phyloP scores from a whole-genome alignment of 1,140 invertebrate genomes.

The Phortica variegata region DNA sequence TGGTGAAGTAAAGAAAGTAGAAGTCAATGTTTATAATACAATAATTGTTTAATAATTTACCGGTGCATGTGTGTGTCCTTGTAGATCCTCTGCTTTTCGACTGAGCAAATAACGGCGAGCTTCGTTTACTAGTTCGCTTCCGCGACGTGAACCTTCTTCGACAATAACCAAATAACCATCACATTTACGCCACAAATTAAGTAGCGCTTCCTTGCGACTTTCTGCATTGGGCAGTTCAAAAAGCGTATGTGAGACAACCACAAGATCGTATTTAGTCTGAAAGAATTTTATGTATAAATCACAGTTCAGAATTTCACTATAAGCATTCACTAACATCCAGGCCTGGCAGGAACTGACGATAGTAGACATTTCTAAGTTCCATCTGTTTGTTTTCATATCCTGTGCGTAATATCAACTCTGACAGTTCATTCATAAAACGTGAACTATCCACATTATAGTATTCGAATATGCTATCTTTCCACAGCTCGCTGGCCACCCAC shows the following conservation, averaged over 20 bases:
- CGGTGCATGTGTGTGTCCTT: conserved; percentile 72
- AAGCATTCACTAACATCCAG: conserved; percentile 46
- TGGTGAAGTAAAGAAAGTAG: conserved; percentile 53
- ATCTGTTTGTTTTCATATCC: conserved; percentile 64
- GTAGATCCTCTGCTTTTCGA: conserved; percentile 40
- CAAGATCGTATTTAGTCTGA: conserved; percentile 74
- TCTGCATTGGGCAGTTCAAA: conserved; percentile 73
- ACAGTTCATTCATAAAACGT: conserved; percentile 75
- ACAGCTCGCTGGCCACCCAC: conserved; percentile 76
- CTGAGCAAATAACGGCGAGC: conserved; percentile 72
- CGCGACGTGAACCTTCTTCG: conserved; percentile 79
- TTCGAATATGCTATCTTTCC: conserved; percentile 73
- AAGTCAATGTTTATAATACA: not conserved
- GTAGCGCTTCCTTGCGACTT: conserved; percentile 68
- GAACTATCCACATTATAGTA: conserved; percentile 82
- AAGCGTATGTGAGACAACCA: conserved; percentile 77
- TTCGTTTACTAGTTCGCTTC: conserved; percentile 76
- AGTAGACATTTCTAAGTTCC: conserved; percentile 66
- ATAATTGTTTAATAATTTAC: conserved; percentile 57
- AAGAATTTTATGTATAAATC: conserved; percentile 34
- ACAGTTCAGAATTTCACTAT: conserved; percentile 1
- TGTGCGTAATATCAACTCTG: conserved; percentile 68
- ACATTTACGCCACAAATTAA: conserved; percentile 85
- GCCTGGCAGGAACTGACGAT: conserved; percentile 79
- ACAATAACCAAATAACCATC: conserved; percentile 78